Evolutionary conservation across 2,797 vertebrate genomes (phyloP).

Genomic region (Paedocypris micromegethes): DNA sequence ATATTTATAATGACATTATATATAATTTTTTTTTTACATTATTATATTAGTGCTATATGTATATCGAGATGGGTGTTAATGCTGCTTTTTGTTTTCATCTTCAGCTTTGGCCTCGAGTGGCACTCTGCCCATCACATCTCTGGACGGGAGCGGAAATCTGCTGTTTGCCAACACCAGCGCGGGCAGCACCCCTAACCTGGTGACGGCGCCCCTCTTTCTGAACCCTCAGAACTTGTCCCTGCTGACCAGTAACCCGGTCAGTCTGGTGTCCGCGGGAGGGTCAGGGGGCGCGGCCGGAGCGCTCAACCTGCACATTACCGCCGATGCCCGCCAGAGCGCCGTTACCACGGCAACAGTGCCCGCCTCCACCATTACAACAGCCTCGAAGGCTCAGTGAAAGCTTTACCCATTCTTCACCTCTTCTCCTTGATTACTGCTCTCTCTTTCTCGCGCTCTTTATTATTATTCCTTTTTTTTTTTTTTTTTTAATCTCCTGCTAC

Average conservation of each 20-base stretch:
- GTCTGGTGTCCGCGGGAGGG: slow-evolving; percentile 86
- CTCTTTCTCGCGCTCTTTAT: slow-evolving; percentile 34
- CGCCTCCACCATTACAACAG: slow-evolving; percentile 89
- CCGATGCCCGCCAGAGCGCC: slow-evolving; percentile 84
- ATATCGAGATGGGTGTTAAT: neutral
- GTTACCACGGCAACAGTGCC: slow-evolving; percentile 79
- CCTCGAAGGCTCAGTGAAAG: slow-evolving; percentile 98
- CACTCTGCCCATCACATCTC: slow-evolving; percentile 92
- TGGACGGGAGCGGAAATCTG: slow-evolving; percentile 89
- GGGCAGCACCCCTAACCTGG: slow-evolving; percentile 79
- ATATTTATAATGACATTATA: neutral
- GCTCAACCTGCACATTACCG: slow-evolving; percentile 83
- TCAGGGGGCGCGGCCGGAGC: slow-evolving; percentile 73
- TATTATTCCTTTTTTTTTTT: slow-evolving; percentile 43
- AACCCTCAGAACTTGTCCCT: slow-evolving; percentile 98
- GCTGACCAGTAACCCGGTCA: slow-evolving; percentile 97
- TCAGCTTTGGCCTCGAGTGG: slow-evolving; percentile 91
- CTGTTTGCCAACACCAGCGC: slow-evolving; percentile 85
- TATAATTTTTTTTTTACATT: neutral
- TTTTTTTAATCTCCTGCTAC: slow-evolving; percentile 69
- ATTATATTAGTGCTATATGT: neutral
- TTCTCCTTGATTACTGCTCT: slow-evolving; percentile 15
- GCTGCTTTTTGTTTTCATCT: slow-evolving; percentile 38
- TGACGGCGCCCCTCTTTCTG: slow-evolving; percentile 93
- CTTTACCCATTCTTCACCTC: slow-evolving; percentile 43